Evolutionary conservation across 2,797 vertebrate species (phyloP), one percentile per base, ranked within the genome.

Genomic region (Channa striata): DNA sequence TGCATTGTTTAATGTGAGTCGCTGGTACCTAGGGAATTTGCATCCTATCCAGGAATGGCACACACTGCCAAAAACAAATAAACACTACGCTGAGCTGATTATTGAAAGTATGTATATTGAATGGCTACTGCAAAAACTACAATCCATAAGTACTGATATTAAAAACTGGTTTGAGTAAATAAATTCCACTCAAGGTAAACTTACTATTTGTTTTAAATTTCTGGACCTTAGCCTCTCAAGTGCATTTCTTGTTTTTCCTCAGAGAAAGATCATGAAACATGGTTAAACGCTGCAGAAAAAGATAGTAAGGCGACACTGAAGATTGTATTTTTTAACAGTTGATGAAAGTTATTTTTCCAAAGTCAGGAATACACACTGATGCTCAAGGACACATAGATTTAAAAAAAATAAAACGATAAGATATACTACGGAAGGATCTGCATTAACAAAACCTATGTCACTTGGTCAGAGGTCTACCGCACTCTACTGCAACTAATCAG

Each of bases 401-500:
- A 6, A 16, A 16, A 6, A 42, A 42, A 42, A 5, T 17, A 16
- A 11, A 37, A 2, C 19, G 10, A 19, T 47, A 52, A 47, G 42
- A n/a, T 65, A 12, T 11, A 19, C 50, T n/a, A 60, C 48, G 20
- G 36, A 74, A 54, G 33, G 8, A 63, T 63, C 34, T 42, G 67
- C 43, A 52, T 68, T 48, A 59, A 60, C 46, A 63, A 16, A 48
- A 68, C 44, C 37, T 71, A 23, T 54, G 54, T 60, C 33, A 44
- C 34, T 50, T 44, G 0, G 19, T 52, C 13, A 12, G 33, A 25
- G 36, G 39, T 11, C n/a, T 56, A 33, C 19, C n/a, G 48, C 48
- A 62, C 17, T n/a, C n/a, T 2, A 20, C n/a, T 37, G 43, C 25
- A 54, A 54, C 63, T 58, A 51, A 76, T 81, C 51, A 34, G 23